Conservation (phyloP, 1,140 invertebrate species). For the Panulirus ornatus region DNA sequence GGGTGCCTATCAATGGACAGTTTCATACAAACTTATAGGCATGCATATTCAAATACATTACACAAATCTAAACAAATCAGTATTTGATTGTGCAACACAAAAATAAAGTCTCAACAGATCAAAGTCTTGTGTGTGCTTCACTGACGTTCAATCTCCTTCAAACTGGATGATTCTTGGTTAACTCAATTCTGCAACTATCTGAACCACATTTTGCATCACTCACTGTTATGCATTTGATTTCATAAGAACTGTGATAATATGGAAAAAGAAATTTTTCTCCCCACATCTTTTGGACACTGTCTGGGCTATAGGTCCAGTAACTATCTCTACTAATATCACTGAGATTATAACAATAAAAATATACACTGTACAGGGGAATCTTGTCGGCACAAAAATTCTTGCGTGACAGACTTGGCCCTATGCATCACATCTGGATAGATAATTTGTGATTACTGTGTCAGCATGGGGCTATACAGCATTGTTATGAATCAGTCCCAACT, state of each 20-base stretch:
- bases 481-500: conserved; percentile 62
- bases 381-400: not conserved
- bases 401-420: not conserved
- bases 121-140: not conserved
- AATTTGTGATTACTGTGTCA: not conserved
- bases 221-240: not conserved
- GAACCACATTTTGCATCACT: not conserved
- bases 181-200: not conserved
- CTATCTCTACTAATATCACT: not conserved
- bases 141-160: not conserved
- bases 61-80: not conserved
- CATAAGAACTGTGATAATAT: not conserved
- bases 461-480: conserved; percentile 57
- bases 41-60: not conserved
- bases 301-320: not conserved
- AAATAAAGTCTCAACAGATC: not conserved
- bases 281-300: not conserved
- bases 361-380: not conserved
- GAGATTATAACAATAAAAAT: not conserved
- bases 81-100: conserved; percentile 5
- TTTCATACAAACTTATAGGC: not conserved
- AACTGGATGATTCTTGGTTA: not conserved
- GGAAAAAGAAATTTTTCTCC: not conserved
- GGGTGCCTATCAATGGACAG: not conserved
- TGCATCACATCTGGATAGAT: not conserved